phyloP scores from a whole-genome alignment of 2,888 invertebrate species.

The Diaphora mendica region DNA sequence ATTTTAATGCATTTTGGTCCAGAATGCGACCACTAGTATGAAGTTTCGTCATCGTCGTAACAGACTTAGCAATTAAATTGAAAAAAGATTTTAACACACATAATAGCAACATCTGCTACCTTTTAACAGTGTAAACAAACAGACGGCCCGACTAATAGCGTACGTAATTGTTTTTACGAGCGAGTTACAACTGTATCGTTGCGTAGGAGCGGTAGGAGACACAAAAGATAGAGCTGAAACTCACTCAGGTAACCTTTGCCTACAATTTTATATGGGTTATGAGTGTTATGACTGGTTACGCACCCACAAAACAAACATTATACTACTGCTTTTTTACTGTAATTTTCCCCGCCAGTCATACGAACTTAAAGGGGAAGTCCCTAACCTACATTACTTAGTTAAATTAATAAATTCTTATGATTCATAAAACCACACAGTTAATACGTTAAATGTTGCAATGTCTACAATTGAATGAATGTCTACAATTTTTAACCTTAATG shows the following conservation, averaged over 20 bases:
- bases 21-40: too few species aligned
- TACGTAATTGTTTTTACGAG: background rate
- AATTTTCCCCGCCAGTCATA: background rate
- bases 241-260: background rate
- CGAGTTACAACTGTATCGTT: background rate
- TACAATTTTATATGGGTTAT: background rate
- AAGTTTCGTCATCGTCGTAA: background rate
- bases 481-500: background rate
- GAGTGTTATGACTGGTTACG: background rate
- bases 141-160: background rate
- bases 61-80: background rate
- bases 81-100: background rate
- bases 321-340: background rate
- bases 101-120: background rate
- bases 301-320: background rate
- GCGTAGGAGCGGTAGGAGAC: background rate
- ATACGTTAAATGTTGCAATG: background rate
- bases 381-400: background rate
- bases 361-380: slow-evolving; percentile 7
- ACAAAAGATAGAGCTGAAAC: background rate
- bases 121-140: background rate
- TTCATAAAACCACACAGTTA: background rate
- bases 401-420: slow-evolving; percentile 6
- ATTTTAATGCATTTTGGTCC: too few species aligned
- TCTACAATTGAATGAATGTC: background rate